These are phyloP conservation scores for Eugnorisma glareosa DNA, from an alignment of 2,888 invertebrate genomes.

Conservation along the genomic window DNA sequence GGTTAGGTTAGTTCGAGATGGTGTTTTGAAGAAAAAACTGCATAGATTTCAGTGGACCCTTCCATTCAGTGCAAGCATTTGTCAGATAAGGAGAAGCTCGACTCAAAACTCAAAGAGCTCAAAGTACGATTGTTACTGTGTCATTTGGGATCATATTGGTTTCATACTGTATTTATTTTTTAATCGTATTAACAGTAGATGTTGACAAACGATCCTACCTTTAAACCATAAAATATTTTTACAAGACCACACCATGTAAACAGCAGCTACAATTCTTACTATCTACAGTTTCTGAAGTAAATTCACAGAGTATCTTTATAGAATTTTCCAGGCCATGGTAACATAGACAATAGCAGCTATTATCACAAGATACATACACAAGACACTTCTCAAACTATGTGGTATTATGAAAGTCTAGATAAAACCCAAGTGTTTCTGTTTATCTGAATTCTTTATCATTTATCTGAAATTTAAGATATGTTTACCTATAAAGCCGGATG, in stretches of 20 bases:
- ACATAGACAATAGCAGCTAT: background rate
- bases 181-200: background rate
- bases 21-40: too few relatives aligned
- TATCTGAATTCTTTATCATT: slow-evolving; percentile 53
- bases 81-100: too few relatives aligned
- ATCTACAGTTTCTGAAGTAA: background rate
- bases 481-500: slow-evolving; percentile 57
- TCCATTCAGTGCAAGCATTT: too few relatives aligned
- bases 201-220: background rate
- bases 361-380: slow-evolving; percentile 25
- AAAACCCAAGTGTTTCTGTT: slow-evolving; percentile 46
- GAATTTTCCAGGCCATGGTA: background rate
- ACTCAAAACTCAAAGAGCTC: too few relatives aligned
- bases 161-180: background rate
- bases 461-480: slow-evolving; percentile 65
- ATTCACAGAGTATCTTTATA: background rate
- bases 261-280: background rate
- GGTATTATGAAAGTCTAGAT: slow-evolving; percentile 50
- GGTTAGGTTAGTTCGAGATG: too few relatives aligned
- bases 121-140: background rate
- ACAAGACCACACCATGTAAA: background rate
- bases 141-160: background rate
- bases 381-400: slow-evolving; percentile 6
- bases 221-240: background rate
- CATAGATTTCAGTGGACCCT: too few relatives aligned